Conservation (phyloP, 2,888 invertebrate species). For the Ethmia dodecea region DNA sequence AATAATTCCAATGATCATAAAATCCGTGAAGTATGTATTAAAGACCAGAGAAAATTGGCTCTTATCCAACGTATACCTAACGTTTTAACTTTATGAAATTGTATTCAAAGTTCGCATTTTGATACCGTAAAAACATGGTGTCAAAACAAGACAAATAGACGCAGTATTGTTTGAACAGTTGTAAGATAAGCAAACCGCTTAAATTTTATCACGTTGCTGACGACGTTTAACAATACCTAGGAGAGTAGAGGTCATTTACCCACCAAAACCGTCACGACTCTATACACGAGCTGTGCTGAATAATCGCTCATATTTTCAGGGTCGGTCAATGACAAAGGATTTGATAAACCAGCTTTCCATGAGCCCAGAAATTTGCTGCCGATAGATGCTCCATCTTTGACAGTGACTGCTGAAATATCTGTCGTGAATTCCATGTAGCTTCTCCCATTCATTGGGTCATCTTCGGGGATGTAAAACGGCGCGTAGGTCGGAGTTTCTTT, state of each 20-base stretch:
- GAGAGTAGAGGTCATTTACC: conserved; percentile 63
- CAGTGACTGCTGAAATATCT: conserved; percentile 82
- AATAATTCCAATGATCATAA: no score
- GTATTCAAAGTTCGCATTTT: no score
- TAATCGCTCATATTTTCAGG: conserved; percentile 84
- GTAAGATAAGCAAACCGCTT: conserved; percentile 42
- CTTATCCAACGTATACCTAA: no score
- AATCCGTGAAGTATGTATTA: no score
- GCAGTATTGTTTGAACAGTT: conserved; percentile 50
- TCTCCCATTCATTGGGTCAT: conserved; percentile 81
- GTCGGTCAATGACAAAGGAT: conserved; percentile 80
- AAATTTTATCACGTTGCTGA: conserved; percentile 47
- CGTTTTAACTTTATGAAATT: no score
- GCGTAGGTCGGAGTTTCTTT: conserved; percentile 84
- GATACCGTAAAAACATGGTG: conserved; percentile 20
- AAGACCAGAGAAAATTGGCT: no score
- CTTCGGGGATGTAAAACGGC: conserved; percentile 79
- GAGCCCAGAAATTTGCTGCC: conserved; percentile 84
- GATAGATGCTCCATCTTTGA: conserved; percentile 84
- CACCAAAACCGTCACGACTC: conserved; percentile 91
- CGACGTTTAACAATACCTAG: conserved; percentile 46
- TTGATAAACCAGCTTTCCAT: conserved; percentile 87
- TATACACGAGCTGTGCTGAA: conserved; percentile 89
- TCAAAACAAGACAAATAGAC: conserved; percentile 29
- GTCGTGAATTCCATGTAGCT: conserved; percentile 87